Percentiles rank a stretch among this genome's conserved stretches.
Conservation (phyloP, 2,113 vertebrate species). For the Corythaixoides concolor region DNA sequence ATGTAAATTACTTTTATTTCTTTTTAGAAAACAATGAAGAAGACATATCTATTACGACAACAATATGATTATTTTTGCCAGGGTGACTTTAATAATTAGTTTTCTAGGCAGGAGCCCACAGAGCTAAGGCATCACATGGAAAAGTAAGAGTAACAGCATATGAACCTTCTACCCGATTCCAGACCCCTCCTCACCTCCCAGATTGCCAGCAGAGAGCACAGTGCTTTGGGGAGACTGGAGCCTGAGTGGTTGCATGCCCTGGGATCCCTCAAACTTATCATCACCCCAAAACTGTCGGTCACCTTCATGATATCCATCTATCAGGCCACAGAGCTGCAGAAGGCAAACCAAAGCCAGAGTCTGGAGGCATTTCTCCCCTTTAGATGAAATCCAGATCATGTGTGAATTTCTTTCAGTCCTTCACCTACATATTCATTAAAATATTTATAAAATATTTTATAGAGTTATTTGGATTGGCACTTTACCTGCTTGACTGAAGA, state of each 20-base stretch:
- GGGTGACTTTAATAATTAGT: background rate
- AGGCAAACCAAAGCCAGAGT: background rate
- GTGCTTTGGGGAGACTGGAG: background rate
- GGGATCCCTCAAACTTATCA: background rate
- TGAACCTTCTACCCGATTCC: background rate
- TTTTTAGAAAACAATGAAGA: no score
- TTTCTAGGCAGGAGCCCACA: background rate
- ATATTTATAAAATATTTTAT: background rate
- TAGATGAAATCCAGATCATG: background rate
- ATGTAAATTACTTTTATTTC: background rate
- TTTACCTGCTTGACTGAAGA: background rate
- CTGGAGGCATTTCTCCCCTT: background rate
- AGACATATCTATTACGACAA: background rate
- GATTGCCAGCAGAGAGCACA: background rate
- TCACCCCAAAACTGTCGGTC: background rate
- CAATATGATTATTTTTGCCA: background rate
- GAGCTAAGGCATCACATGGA: background rate
- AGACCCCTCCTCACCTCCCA: background rate
- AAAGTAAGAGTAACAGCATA: background rate
- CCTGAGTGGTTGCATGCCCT: background rate
- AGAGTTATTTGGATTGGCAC: background rate
- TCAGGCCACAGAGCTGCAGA: background rate
- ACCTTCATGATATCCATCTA: background rate
- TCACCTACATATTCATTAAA: background rate
- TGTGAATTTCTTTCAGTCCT: background rate